Evolutionary conservation across 2,113 vertebrate genomes (phyloP), one percentile per base, ranked within the genome.

Genomic region (Aphyosemion australe): DNA sequence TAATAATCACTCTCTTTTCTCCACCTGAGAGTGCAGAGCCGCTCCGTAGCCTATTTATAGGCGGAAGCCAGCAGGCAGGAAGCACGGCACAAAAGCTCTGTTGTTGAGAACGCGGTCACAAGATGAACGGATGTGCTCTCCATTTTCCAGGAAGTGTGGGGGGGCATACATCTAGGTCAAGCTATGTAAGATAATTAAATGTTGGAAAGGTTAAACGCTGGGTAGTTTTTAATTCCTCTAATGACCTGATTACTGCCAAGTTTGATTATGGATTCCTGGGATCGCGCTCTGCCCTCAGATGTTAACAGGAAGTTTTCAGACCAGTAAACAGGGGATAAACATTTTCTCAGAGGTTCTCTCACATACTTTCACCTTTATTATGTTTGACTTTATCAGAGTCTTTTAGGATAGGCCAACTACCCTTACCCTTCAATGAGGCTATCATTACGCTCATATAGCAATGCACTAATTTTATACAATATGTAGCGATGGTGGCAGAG

Each of bases 1-100:
- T 89, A 90, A 90, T 91, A 92, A 91, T 84, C 82, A 69, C 72
- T 74, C 72, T 56, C 52, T 61, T 78, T 69, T 72, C 73, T 80
- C 64, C 85, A 87, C 81, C 78, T 76, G 87, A 83, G 83, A 81
- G 79, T 26, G 46, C 61, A 57, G 65, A 77, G 79, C 78, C 51
- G 37, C 79, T 42, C 63, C 37, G 74, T 18, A 48, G 41, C 61
- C 82, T 91, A 88, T 91, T 90, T 82, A 85, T 89, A 87, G 85
- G 43, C 56, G 21, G 46, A 34, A 57, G 66, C 55, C 79, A 63
- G 76, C 67, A 79, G 73, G 69, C 81, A 69, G 63, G 34, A 34
- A 21, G 63, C 80, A 68, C 54, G 65, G 77, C 62, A 84, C 74
- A 75, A 73, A 69, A 45, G 58, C 54, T 50, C 81, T 57, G 66